Base-by-base conservation (phyloP, 2,888 invertebrate genomes). In the Acleris sparsana region DNA sequence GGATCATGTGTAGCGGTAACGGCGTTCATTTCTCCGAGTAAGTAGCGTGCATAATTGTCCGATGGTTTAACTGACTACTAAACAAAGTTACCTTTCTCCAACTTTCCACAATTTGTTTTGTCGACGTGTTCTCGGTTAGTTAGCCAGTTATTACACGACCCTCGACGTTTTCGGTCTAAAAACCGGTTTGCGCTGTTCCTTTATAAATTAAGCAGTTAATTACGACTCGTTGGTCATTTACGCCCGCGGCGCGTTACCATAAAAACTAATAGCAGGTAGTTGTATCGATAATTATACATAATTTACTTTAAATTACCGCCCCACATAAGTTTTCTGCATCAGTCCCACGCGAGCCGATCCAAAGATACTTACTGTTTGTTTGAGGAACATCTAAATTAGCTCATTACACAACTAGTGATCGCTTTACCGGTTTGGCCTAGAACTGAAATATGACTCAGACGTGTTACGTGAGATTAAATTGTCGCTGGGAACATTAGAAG, bases 131-230 rank as follows among this genome's bases (percentile, higher is more conserved):
- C 52, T 55, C 64, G 52, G 66, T 66, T 62, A 57, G 65, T 49
- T 61, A 62, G 52, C 61, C 65, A 61, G 65, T 65, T 57, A 66
- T 66, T 66, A 62, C 52, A n/a, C 62, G 62, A 60, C 67, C 70
- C 68, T 65, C 65, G 58, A 66, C 70, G 63, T 75, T 75, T 77
- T 72, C 68, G 75, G 73, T 71, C 68, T 55, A 69, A 63, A 72
- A 79, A 76, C 83, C 77, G 70, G 80, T 78, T 75, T 67, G 66
- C 55, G 70, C 70, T 71, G 77, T 79, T 80, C 80, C 82, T 83
- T 80, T 82, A 81, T 80, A 80, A 82, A 83, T 83, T 85, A 80
- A 83, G 78, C 78, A 82, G 80, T 84, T 83, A 82, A 84, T 85
- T 81, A 83, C 75, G 75, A 73, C 68, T 74, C 73, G 76, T 73